phyloP scores from a whole-genome alignment of 2,797 vertebrate species.

The Naso thynnoides region DNA sequence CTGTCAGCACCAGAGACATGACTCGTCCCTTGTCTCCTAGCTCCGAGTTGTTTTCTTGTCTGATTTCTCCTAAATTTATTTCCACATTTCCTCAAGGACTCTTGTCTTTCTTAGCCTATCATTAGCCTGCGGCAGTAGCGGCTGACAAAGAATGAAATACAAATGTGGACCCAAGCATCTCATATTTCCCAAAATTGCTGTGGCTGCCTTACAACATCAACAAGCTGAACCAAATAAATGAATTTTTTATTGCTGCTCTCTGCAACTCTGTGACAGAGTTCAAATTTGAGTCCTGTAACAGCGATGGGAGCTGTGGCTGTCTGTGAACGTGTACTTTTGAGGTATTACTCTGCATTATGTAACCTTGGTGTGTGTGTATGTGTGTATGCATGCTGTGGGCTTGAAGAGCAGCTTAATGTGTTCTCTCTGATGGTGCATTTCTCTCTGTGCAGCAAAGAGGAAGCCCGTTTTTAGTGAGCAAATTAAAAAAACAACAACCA shows the following conservation, averaged over 20 bases:
- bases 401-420: conserved; percentile 48
- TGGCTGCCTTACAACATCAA: conserved; percentile 48
- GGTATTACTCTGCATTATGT: conserved; percentile 69
- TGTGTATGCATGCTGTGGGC: conserved; percentile 24
- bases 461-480: conserved; percentile 64
- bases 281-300: conserved; percentile 21
- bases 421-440: conserved; percentile 51
- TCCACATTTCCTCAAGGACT: conserved; percentile 62
- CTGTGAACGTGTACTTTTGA: conserved; percentile 54
- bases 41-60: conserved; percentile 5
- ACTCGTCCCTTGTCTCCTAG: conserved; percentile 6
- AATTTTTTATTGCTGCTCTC: conserved; percentile 39
- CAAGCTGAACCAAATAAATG: conserved; percentile 46
- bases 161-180: conserved; percentile 52
- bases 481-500: conserved; percentile 23
- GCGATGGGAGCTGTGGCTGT: conserved; percentile 34
- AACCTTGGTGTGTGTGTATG: conserved; percentile 44
- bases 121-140: conserved; percentile 61
- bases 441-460: conserved; percentile 42
- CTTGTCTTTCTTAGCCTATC: conserved; percentile 59
- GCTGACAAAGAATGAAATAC: conserved; percentile 67
- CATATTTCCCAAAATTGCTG: conserved; percentile 34
- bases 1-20: conserved; percentile 30
- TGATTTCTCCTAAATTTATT: conserved; percentile 39
- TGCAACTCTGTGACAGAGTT: conserved; percentile 19